Conservation (phyloP, 2,888 invertebrate species). For the Acrobasis repandana region DNA sequence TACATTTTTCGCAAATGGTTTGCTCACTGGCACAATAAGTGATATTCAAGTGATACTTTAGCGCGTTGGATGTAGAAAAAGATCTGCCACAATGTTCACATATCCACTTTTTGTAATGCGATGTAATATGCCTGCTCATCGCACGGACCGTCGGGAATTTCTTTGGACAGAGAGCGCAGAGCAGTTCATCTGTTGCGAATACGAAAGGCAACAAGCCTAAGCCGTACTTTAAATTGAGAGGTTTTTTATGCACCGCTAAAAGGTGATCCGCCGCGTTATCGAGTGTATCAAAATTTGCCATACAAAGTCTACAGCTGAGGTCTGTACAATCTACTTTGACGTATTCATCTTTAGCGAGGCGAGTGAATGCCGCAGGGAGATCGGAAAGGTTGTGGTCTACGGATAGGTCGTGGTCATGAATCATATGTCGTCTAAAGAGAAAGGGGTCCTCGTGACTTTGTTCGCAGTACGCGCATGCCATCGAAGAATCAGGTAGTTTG, state of each 20-base stretch:
- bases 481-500: constrained; percentile 37
- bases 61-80: constrained; percentile 23
- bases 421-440: constrained; percentile 41
- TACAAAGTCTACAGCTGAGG: constrained; percentile 39
- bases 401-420: constrained; percentile 34
- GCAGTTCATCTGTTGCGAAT: constrained; percentile 28
- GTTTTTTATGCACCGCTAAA: constrained; percentile 26
- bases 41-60: constrained; percentile 21
- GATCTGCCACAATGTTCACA: constrained; percentile 33
- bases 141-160: constrained; percentile 29
- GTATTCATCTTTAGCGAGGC: constrained; percentile 12
- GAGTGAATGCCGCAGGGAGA: constrained; percentile 34
- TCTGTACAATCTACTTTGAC: constrained; percentile 42
- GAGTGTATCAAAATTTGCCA: constrained; percentile 28
- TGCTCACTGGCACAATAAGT: constrained; percentile 28
- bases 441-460: constrained; percentile 34
- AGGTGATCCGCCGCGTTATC: constrained; percentile 39
- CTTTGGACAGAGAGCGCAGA: constrained; percentile 25
- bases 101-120: constrained; percentile 35
- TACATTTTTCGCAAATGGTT: constrained; percentile 44
- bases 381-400: constrained; percentile 37
- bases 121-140: constrained; percentile 38
- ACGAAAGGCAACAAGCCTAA: constrained; percentile 31
- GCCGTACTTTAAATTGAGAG: constrained; percentile 26
- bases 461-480: constrained; percentile 26